A percentile compares a stretch with the other conserved stretches of the same genome.
Conservation (phyloP, 2,797 vertebrate species). For the Malurus leucopterus region DNA sequence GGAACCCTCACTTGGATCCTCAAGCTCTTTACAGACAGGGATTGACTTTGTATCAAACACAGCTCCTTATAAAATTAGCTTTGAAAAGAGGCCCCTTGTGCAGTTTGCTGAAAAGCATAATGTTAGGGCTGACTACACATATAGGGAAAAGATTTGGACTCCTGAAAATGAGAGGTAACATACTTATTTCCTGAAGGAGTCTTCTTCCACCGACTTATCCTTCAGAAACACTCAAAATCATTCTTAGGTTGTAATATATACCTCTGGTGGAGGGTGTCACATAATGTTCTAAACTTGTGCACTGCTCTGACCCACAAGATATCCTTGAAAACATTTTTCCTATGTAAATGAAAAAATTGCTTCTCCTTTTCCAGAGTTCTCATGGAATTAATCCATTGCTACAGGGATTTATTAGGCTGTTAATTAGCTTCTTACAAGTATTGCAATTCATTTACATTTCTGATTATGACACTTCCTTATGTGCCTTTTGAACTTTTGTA, state of each 20-base stretch:
- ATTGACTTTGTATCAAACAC: not conserved
- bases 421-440: slow-evolving; percentile 44
- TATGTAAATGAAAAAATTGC: not conserved
- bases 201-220: not conserved
- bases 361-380: not conserved
- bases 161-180: not conserved
- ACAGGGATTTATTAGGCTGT: not conserved
- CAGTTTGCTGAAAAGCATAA: not conserved
- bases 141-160: not conserved
- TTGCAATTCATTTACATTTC: slow-evolving; percentile 27
- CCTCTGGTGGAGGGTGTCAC: not conserved
- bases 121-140: not conserved
- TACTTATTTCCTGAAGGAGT: not conserved
- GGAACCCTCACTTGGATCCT: not conserved
- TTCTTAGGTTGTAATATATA: slow-evolving; percentile 2
- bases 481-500: slow-evolving; percentile 9
- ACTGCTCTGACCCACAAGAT: not conserved
- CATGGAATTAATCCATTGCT: slow-evolving; percentile 31
- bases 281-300: slow-evolving; percentile 1
- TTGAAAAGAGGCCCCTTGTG: not conserved
- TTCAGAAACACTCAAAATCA: not conserved
- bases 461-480: slow-evolving; percentile 9
- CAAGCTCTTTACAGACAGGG: not conserved
- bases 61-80: not conserved
- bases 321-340: not conserved